Base-by-base conservation (phyloP, 1,140 invertebrate genomes). In the Bombus cullumanus region DNA sequence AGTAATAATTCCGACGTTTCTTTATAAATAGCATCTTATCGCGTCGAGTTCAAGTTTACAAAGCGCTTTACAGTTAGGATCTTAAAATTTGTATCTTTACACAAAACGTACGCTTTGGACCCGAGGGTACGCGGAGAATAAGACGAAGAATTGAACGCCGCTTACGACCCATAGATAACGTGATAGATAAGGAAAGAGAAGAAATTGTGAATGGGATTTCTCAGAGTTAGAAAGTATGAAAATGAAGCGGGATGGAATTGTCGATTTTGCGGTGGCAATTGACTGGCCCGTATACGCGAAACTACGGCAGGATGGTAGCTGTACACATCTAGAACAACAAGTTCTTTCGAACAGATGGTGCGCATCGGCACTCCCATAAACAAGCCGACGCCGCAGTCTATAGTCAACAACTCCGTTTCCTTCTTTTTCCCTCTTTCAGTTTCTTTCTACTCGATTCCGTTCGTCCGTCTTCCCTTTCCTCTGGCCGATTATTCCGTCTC, bases 271-370 rank as follows among this genome's bases (percentile, higher is more conserved):
- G 78, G 88, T 87, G 88, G 88, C 90, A 91, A 91, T 88, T 91
- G 89, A 72, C 80, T 79, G 74, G 86, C 47, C 47, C 47, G 47
- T 53, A 53, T 53, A 22, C 47, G 47, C 18, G 47, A 53, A 53
- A 53, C 47, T 87, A 90, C 81, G 77, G 85, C 77, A 66, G 87
- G 88, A 78, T 75, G 64, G 66, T 43, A 82, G 84, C 71, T 87
- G 90, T 93, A 92, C 87, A 90, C 93, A 92, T 94, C 94, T 93
- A 92, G 93, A 93, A 92, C 89, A 92, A 91, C 92, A 91, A 94
- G 92, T 93, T 89, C 93, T 93, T 94, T 92, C 92, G 80, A 93
- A 81, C 94, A 94, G 91, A 92, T 94, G 94, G 92, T 89, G 92
- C 92, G 89, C 88, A 94, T 94, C 91, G 90, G 87, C 91, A 92